Evolutionary conservation across 2,113 vertebrate species (phyloP).

Genomic region (Colossoma macropomum): DNA sequence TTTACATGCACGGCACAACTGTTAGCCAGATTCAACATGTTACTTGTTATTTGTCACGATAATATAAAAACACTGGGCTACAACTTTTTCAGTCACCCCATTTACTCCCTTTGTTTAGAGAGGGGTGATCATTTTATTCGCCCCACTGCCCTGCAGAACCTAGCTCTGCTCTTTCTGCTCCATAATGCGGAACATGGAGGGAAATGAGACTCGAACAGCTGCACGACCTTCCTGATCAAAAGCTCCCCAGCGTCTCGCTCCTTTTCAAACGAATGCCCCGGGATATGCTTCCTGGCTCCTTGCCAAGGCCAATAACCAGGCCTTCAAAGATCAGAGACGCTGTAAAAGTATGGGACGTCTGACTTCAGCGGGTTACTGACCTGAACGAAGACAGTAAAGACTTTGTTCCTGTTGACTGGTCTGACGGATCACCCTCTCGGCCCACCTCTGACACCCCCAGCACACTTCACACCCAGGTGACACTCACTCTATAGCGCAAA

Average conservation of each 20-base stretch:
- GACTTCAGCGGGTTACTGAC: not conserved
- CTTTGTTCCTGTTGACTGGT: not conserved
- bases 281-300: not conserved
- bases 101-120: no score
- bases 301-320: not conserved
- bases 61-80: no score
- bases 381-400: conserved; percentile 10
- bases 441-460: not conserved
- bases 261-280: not conserved
- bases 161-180: not conserved
- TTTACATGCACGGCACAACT: no score
- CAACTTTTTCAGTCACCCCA: no score
- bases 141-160: not conserved
- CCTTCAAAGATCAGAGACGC: not conserved
- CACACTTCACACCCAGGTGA: not conserved
- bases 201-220: not conserved
- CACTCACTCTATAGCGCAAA: not conserved
- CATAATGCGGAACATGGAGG: not conserved
- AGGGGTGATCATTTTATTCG: not conserved
- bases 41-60: no score
- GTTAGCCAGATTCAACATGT: no score
- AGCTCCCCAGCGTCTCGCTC: not conserved
- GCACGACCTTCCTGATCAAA: not conserved
- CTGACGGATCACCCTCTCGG: not conserved
- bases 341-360: not conserved